Evolutionary conservation across 2,113 vertebrate genomes (phyloP), one percentile per base, ranked within the genome.

Genomic region (Chaetorhynchus papuensis): DNA sequence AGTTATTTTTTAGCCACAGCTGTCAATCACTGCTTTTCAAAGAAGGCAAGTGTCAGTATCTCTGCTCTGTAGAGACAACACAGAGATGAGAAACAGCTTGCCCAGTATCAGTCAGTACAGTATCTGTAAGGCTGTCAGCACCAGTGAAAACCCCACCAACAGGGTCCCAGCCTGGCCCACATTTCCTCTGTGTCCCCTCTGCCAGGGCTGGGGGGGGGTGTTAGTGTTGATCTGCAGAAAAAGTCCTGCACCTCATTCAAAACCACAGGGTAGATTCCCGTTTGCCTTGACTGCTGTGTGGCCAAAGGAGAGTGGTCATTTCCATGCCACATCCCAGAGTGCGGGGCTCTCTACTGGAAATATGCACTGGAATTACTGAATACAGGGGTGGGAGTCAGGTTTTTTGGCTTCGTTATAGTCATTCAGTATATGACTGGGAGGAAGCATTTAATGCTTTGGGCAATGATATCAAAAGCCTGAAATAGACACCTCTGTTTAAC

Each of bases 1-100:
- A 12, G 68, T 64, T 88, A 72, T 64, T 93, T 95, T 94, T 90
- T 74, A 88, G 72, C 47, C 68, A 92, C 59, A 83, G 39, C 33
- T 72, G 59, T 91, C 93, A 88, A 72, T 90, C 80, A 27, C 11
- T 21, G 23, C 68, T 71, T 88, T 70, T 65, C 52, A 74, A 83
- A 74, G 69, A 50, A 68, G 28, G 18, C 20, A 65, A 79, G 4
- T 33, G 31, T 71, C 93, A 71, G 47, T 90, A 68, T 83, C 44
- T 83, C 52, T 56, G 41, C 61, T 81, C 11, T 52, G 21, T 28
- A 81, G 42, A 66, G 30, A 33, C 15, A 80, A 9, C 37, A 54
- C 19, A 49, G 15, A 64, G 30, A 42, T 31, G 31, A 28, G 45
- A 66, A 87, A 33, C 30, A 72, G 12, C n/a, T 23, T 26, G 23